Evolutionary conservation across 2,113 vertebrate species (phyloP).

Genomic region (Aptenodytes forsteri): DNA sequence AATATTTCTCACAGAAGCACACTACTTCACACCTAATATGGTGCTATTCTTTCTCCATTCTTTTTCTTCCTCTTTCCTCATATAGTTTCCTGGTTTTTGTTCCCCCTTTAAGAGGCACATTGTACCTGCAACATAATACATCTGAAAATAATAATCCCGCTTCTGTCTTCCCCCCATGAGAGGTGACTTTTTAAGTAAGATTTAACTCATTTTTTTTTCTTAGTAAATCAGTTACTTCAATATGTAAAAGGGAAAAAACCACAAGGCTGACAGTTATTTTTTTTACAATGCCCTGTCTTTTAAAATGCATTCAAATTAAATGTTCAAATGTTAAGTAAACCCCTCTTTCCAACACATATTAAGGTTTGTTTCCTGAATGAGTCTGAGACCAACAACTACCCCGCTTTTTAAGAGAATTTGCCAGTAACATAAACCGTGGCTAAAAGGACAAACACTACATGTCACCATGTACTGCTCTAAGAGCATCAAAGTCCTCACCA

Average conservation of each 20-base stretch:
- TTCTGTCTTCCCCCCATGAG: background rate
- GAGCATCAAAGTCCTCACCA: background rate
- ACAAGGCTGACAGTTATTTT: background rate
- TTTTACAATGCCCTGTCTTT: background rate
- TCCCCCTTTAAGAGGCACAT: conserved; percentile 48
- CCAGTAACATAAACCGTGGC: background rate
- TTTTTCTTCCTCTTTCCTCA: conserved; percentile 71
- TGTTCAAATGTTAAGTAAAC: background rate
- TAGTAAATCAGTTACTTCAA: background rate
- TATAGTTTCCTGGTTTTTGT: conserved; percentile 68
- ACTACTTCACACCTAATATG: conserved; percentile 62
- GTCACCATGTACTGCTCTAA: background rate
- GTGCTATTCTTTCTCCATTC: conserved; percentile 55
- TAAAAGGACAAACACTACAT: background rate
- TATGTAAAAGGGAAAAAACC: background rate
- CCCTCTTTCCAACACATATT: background rate
- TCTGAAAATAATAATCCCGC: conserved; percentile 43
- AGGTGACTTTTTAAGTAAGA: background rate
- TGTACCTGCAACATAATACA: conserved; percentile 57
- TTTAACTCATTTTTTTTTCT: background rate
- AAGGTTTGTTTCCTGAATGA: background rate
- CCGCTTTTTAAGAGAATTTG: background rate
- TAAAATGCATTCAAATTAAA: background rate
- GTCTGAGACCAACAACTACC: background rate
- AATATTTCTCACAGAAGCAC: conserved; percentile 35